Base-by-base conservation (phyloP, 2,797 vertebrate species). In the Hoplostethus atlanticus region DNA sequence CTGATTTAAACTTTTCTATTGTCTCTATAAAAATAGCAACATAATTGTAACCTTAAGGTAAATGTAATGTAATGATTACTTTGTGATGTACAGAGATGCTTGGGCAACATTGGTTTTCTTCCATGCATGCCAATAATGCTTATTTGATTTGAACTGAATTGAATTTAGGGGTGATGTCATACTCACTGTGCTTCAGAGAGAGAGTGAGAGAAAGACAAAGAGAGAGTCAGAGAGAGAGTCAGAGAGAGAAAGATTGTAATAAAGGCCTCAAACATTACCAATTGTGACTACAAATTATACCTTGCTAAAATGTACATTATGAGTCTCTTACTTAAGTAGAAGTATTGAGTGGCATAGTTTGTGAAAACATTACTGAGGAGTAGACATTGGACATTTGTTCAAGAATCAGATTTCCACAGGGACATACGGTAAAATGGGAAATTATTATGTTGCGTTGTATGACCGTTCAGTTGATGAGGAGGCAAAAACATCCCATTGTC, bases 1-100 rank as follows among this genome's bases (percentile, higher is more conserved):
- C 11, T 44, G 4, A 44, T 44, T 44, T 44, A 15, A 44, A 44
- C 42, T 4, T 44, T 63, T 51, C n/a, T 16, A 31, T 12, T 66
- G 25, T 63, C 52, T 71, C 52, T 13, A 55, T 21, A 28, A 56
- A 56, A 80, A 78, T 61, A 64, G 44, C 13, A 38, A 50, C 48
- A 63, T 44, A 44, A 44, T 44, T 42, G 40, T 42, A 12, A 8
- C 10, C 7, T 8, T 36, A 36, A 36, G 34, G 40, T 3, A 42
- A 12, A 10, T 42, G 40, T 12, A 10, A 42, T 42, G 40, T 12
- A 10, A 1, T 42, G 10, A 42, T 11, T 42, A 3, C 40, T 42
- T 42, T 42, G 40, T 10, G 40, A 42, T 36, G 5, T 36, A 36
- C 6, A 6, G 34, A 36, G 7, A 36, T 36, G 28, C 28, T 28